Percentiles rank a stretch among this genome's conserved stretches.
phyloP scores from a whole-genome alignment of 2,113 vertebrate genomes.

The Caranx ignobilis region DNA sequence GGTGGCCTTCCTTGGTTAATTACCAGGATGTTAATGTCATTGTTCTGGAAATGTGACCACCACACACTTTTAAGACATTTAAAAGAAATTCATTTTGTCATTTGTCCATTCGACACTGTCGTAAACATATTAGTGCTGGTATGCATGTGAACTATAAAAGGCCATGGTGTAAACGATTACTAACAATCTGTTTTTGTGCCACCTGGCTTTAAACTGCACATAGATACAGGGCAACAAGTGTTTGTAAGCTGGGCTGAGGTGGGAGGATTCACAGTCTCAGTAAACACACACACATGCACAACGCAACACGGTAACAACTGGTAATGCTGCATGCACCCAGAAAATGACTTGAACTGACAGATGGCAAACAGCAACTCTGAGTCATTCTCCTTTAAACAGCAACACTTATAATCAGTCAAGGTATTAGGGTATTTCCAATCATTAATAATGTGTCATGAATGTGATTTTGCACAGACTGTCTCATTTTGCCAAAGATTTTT shows the following conservation, averaged over 20 bases:
- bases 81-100: neutral
- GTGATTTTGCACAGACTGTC: neutral
- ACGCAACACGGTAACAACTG: conserved; percentile 39
- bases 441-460: conserved; percentile 28
- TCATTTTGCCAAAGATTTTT: neutral
- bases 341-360: conserved; percentile 68
- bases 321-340: conserved; percentile 15
- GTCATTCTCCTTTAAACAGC: conserved; percentile 61
- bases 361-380: conserved; percentile 49
- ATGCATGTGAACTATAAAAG: conserved; percentile 39
- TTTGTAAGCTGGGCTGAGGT: conserved; percentile 36
- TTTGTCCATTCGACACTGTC: neutral
- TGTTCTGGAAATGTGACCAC: no score
- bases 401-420: conserved; percentile 44
- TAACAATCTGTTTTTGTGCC: conserved; percentile 32
- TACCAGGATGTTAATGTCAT: no score
- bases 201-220: neutral
- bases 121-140: conserved; percentile 24
- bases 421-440: conserved; percentile 52
- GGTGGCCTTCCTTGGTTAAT: no score
- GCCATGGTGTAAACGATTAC: conserved; percentile 1
- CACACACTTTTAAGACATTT: neutral
- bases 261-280: conserved; percentile 38
- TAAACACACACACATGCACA: conserved; percentile 1
- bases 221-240: conserved; percentile 10